These are phyloP conservation scores for Drosophila diplacantha DNA, from an alignment of 2,888 invertebrate species.

Conservation along the genomic window DNA sequence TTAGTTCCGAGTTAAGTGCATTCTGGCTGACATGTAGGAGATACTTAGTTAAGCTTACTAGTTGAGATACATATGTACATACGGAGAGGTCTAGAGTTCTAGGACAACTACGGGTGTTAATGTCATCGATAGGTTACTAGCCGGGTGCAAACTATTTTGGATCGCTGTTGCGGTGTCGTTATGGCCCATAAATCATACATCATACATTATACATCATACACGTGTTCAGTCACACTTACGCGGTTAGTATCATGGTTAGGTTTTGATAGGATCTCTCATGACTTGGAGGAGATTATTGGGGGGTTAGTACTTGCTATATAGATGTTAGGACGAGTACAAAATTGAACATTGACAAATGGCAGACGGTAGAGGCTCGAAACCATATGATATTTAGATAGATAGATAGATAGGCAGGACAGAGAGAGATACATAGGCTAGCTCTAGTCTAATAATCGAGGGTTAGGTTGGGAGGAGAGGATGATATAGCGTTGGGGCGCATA, in stretches of 20 bases:
- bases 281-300: constrained; percentile 14
- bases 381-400: constrained; percentile 34
- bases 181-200: constrained; percentile 28
- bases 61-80: constrained; percentile 23
- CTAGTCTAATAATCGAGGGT: constrained; percentile 51
- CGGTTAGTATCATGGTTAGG: constrained; percentile 25
- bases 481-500: constrained; percentile 45
- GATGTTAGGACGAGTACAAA: constrained; percentile 39
- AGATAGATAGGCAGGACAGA: constrained; percentile 19
- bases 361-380: constrained; percentile 13
- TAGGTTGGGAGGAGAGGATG: constrained; percentile 11
- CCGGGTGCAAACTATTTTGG: constrained; percentile 24
- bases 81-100: constrained; percentile 29
- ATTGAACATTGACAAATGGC: constrained; percentile 33
- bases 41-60: constrained; percentile 18
- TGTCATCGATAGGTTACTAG: constrained; percentile 16
- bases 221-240: constrained; percentile 28
- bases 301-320: constrained; percentile 25
- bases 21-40: constrained; percentile 3
- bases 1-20: constrained; percentile 2
- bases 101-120: constrained; percentile 36
- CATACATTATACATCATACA: constrained; percentile 6
- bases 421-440: constrained; percentile 29
- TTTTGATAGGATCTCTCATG: constrained; percentile 26
- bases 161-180: constrained; percentile 29